phyloP scores from a whole-genome alignment of 2,888 invertebrate genomes.

The Mythimna ferrago region DNA sequence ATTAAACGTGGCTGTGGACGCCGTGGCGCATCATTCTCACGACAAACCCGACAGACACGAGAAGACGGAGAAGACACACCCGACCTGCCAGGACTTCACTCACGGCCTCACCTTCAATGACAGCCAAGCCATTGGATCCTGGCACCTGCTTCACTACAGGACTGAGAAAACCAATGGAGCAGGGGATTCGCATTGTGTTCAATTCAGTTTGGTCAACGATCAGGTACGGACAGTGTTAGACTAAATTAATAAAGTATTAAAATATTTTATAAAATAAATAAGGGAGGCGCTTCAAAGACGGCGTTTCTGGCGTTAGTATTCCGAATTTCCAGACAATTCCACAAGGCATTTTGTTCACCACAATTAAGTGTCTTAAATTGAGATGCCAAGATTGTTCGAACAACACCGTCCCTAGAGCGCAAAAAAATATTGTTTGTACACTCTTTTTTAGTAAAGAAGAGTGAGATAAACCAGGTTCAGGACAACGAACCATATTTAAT shows the following conservation, averaged over 20 bases:
- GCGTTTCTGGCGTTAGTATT: too few relatives aligned
- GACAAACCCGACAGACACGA: constrained; percentile 48
- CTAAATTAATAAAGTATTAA: not conserved
- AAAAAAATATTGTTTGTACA: too few relatives aligned
- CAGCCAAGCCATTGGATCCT: constrained; percentile 78
- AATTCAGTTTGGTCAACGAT: constrained; percentile 74
- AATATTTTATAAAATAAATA: not conserved
- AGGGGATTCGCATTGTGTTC: constrained; percentile 79
- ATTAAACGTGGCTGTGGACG: constrained; percentile 44
- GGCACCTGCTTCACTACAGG: constrained; percentile 80
- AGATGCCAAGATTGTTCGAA: too few relatives aligned
- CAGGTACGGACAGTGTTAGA: constrained; percentile 67
- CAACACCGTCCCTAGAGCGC: too few relatives aligned
- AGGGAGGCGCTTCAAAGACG: not conserved
- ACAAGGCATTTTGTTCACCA: too few relatives aligned
- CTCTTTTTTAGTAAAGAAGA: too few relatives aligned
- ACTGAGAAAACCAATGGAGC: constrained; percentile 75
- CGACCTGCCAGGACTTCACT: constrained; percentile 80
- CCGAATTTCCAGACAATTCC: too few relatives aligned
- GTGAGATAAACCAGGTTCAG: too few relatives aligned
- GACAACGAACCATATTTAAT: too few relatives aligned
- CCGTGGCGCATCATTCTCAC: constrained; percentile 55
- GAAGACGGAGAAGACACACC: constrained; percentile 66
- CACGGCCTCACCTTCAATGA: constrained; percentile 79
- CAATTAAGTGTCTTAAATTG: too few relatives aligned